These are phyloP conservation scores for Sarcophilus harrisii DNA, from an alignment of 2,797 vertebrate genomes.

Conservation along the genomic window DNA sequence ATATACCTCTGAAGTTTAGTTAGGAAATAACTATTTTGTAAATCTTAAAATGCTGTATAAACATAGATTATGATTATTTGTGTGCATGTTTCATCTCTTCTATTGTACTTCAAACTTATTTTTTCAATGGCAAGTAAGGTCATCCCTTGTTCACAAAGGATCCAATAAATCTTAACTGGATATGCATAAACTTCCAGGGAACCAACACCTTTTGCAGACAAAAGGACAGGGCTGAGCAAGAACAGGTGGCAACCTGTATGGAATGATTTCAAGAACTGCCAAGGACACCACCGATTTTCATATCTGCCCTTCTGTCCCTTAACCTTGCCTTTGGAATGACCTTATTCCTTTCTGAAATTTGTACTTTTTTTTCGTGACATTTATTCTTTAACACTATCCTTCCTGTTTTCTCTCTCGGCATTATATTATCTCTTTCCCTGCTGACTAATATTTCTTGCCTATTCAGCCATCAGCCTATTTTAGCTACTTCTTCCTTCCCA, in stretches of 20 bases:
- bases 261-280: not conserved
- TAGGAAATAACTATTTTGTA: not conserved
- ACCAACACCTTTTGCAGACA: not conserved
- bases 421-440: constrained; percentile 60
- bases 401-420: constrained; percentile 72
- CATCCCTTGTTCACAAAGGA: not conserved
- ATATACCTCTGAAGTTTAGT: not conserved
- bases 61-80: not conserved
- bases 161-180: not conserved
- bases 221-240: not conserved
- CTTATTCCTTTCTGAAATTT: constrained; percentile 43
- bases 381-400: constrained; percentile 56
- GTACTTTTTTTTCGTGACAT: constrained; percentile 46
- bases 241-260: not conserved
- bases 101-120: not conserved
- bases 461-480: constrained; percentile 68
- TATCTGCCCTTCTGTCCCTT: not conserved
- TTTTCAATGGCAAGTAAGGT: not conserved
- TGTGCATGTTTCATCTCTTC: not conserved
- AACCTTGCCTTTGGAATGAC: constrained; percentile 24
- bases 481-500: constrained; percentile 73
- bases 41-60: not conserved
- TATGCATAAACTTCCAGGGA: not conserved
- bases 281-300: not conserved
- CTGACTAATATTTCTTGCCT: constrained; percentile 66